Evolutionary conservation across 2,113 vertebrate genomes (phyloP).

Genomic region (Vulpes vulpes): DNA sequence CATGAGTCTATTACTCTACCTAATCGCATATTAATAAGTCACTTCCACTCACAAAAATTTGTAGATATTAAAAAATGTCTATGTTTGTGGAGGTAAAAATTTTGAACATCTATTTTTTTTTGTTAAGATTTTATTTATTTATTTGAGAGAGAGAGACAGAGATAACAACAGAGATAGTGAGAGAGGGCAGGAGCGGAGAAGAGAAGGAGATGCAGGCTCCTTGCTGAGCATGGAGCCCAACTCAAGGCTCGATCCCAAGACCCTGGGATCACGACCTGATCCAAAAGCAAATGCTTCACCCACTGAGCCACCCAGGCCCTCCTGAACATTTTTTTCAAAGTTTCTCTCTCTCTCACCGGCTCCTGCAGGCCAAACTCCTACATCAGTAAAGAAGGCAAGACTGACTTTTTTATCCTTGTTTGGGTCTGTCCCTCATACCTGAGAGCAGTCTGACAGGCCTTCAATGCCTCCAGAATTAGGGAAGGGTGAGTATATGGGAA

Average conservation of each 20-base stretch:
- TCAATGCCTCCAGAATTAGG: background rate
- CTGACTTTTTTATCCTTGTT: background rate
- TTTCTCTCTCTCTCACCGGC: background rate
- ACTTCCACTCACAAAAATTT: background rate
- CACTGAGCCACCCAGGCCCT: no score
- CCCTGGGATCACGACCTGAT: no score
- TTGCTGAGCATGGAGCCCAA: no score
- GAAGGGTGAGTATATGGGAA: background rate
- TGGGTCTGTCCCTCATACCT: background rate
- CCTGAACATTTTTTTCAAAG: background rate
- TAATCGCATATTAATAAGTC: background rate
- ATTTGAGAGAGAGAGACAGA: no score
- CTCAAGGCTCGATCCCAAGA: no score
- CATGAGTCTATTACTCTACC: background rate
- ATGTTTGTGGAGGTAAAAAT: background rate
- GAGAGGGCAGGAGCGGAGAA: no score
- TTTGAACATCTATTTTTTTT: background rate
- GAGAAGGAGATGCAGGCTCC: no score
- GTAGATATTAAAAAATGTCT: background rate
- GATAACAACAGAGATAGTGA: no score
- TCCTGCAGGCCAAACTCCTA: background rate
- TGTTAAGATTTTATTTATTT: no score
- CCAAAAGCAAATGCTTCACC: no score
- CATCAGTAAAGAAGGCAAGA: background rate
- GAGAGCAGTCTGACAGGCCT: background rate